A percentile compares a stretch with the other conserved stretches of the same genome.
phyloP scores from a whole-genome alignment of 92 coral and sea anemone genomes.

The Zoanthus sansibaricus region DNA sequence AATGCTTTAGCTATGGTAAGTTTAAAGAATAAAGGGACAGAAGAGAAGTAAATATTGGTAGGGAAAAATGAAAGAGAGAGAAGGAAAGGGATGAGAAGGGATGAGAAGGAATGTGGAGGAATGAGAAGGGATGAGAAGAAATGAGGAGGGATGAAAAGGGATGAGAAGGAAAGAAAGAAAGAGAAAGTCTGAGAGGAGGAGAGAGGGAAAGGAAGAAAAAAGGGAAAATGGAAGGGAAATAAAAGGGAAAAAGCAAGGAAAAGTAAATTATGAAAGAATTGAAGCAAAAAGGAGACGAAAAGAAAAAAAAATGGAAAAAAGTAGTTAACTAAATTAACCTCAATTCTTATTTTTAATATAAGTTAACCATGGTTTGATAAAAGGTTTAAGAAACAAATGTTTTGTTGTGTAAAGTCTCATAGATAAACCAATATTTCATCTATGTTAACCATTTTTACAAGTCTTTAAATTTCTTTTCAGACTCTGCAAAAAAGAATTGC shows the following conservation, averaged over 20 bases:
- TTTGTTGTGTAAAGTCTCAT: background rate
- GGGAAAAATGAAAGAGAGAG: background rate
- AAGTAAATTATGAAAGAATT: too few relatives aligned
- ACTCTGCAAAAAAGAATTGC: slow-evolving; percentile 32
- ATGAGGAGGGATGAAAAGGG: background rate
- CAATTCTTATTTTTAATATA: too few relatives aligned
- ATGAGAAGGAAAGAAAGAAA: background rate
- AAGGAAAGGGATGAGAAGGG: too few relatives aligned
- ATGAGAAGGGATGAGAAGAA: background rate
- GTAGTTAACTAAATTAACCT: too few relatives aligned
- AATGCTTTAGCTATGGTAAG: slow-evolving; percentile 8
- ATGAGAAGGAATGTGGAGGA: background rate
- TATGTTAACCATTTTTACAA: background rate
- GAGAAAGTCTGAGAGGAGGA: background rate
- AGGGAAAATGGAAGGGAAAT: background rate
- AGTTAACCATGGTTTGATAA: too few relatives aligned
- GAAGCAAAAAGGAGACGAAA: too few relatives aligned
- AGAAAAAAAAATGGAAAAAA: too few relatives aligned
- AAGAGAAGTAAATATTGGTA: background rate
- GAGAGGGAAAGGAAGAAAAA: background rate
- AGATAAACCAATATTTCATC: background rate
- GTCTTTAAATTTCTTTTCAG: background rate
- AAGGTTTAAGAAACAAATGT: background rate
- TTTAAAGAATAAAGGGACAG: background rate
- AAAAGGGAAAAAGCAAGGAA: background rate